Percentiles rank a stretch among this genome's conserved stretches.
Evolutionary conservation across 2,113 vertebrate genomes (phyloP).

Genomic region (Scomber colias): DNA sequence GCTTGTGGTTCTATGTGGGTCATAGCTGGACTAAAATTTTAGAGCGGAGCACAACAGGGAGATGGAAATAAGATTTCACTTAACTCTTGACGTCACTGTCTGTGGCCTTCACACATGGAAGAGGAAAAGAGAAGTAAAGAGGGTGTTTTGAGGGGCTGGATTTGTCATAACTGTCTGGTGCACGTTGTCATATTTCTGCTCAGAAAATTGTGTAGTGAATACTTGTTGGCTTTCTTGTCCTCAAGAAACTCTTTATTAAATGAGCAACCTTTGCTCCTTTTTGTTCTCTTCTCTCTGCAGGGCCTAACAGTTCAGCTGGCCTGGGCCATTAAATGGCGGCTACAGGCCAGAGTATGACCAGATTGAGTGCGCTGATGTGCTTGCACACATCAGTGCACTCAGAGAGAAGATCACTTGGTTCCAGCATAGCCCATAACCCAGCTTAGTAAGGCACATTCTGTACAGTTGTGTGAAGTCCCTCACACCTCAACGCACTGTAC

Average conservation of each 20-base stretch:
- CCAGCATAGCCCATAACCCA: constrained; percentile 62
- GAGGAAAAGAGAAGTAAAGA: constrained; percentile 75
- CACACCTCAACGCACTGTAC: constrained; percentile 42
- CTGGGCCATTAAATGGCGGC: constrained; percentile 92
- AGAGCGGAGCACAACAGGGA: constrained; percentile 72
- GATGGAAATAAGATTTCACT: constrained; percentile 77
- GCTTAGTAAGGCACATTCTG: constrained; percentile 67
- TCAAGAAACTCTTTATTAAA: constrained; percentile 89
- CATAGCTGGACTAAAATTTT: constrained; percentile 72
- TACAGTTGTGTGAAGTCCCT: constrained; percentile 59
- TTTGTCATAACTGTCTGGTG: constrained; percentile 31
- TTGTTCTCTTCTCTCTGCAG: constrained; percentile 93
- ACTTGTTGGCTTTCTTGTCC: constrained; percentile 62
- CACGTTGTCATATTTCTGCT: constrained; percentile 42
- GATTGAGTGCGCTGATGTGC: constrained; percentile 77
- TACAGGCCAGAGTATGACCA: constrained; percentile 93
- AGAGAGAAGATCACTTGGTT: constrained; percentile 74
- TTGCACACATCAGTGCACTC: constrained; percentile 66
- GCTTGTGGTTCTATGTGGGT: constrained; percentile 80
- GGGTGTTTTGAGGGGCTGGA: constrained; percentile 35
- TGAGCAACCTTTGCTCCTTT: constrained; percentile 92
- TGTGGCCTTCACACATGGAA: constrained; percentile 73
- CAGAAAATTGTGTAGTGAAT: constrained; percentile 35
- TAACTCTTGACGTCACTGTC: constrained; percentile 73
- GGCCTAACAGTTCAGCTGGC: constrained; percentile 94